Evolutionary conservation across 2,113 vertebrate genomes (phyloP).

Genomic region (Triplophysa tibetana): DNA sequence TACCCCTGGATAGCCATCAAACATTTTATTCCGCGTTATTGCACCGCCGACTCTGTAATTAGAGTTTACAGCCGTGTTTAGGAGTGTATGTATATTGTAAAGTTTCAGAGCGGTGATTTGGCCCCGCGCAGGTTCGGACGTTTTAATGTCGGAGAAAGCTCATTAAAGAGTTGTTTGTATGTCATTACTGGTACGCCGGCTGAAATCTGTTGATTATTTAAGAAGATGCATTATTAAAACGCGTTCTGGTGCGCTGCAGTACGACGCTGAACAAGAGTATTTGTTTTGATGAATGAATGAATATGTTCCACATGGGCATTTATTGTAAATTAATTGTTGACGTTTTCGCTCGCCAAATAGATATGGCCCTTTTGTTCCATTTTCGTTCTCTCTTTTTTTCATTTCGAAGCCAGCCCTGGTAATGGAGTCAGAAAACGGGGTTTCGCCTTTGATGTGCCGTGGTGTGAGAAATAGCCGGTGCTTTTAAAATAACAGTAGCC

Average conservation of each 20-base stretch:
- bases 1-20: constrained; percentile 19
- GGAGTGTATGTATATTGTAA: constrained; percentile 28
- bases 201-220: constrained; percentile 41
- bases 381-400: neutral
- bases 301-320: neutral
- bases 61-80: constrained; percentile 25
- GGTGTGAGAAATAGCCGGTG: neutral
- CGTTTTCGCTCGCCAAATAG: neutral
- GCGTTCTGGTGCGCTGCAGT: neutral
- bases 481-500: constrained; percentile 29
- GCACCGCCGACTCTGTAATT: neutral
- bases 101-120: constrained; percentile 23
- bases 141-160: constrained; percentile 35
- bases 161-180: constrained; percentile 11
- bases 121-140: constrained; percentile 4
- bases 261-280: constrained; percentile 1
- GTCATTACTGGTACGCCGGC: constrained; percentile 14
- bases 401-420: neutral
- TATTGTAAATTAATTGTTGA: constrained; percentile 12
- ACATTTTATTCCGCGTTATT: constrained; percentile 20
- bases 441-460: constrained; percentile 6
- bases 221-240: constrained; percentile 20
- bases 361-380: neutral
- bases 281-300: constrained; percentile 27
- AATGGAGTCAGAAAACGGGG: neutral